phyloP scores from a whole-genome alignment of 2,888 invertebrate species.

The Peribatodes rhomboidaria region DNA sequence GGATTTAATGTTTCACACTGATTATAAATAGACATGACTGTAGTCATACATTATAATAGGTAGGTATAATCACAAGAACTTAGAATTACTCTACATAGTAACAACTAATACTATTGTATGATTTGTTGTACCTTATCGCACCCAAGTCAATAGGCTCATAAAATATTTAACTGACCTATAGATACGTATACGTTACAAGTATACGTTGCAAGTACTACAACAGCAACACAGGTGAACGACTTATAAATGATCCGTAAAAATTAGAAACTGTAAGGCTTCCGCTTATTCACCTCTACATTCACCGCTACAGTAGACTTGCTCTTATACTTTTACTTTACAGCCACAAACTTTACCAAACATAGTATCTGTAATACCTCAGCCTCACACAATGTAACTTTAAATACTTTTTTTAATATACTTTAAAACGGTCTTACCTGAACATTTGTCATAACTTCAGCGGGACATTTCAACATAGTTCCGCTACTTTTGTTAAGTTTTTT shows the following conservation, averaged over 20 bases:
- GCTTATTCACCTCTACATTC: constrained; percentile 20
- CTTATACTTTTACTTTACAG: constrained; percentile 16
- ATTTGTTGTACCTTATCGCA: too few species aligned
- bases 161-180: too few species aligned
- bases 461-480: constrained; percentile 70
- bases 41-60: too few species aligned
- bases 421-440: constrained; percentile 66
- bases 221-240: constrained; percentile 27
- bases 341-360: constrained; percentile 15
- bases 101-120: too few species aligned
- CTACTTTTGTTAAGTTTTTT: constrained; percentile 65
- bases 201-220: not conserved
- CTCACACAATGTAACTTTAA: constrained; percentile 17
- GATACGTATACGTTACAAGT: too few species aligned
- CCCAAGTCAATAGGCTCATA: too few species aligned
- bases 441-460: constrained; percentile 68
- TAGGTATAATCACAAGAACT: too few species aligned
- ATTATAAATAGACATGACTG: too few species aligned
- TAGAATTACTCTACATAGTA: too few species aligned
- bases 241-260: constrained; percentile 39
- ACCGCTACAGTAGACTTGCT: constrained; percentile 5
- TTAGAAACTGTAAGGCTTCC: constrained; percentile 33
- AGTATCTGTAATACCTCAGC: constrained; percentile 6
- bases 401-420: constrained; percentile 38
- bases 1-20: too few species aligned